A percentile compares a stretch with the other conserved stretches of the same genome.
These are phyloP conservation scores for Mechanitis messenoides DNA, from an alignment of 2,888 invertebrate species.

Conservation along the genomic window DNA sequence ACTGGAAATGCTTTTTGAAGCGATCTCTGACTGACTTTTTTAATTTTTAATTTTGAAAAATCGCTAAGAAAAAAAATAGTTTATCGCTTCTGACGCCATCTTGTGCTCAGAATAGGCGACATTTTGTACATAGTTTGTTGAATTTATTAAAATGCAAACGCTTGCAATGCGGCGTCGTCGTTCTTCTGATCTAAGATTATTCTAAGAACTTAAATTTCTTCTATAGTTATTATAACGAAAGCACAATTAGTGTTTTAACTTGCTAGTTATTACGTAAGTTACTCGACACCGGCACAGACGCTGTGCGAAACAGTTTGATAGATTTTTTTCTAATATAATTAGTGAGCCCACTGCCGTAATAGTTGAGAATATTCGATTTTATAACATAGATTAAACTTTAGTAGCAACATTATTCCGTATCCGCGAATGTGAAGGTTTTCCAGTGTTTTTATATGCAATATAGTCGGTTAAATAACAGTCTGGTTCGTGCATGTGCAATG, in stretches of 20 bases:
- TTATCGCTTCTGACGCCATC: neutral
- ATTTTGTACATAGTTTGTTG: constrained; percentile 31
- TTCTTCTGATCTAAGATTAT: constrained; percentile 31
- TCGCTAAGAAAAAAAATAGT: neutral
- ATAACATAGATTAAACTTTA: constrained; percentile 16
- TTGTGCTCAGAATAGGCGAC: constrained; percentile 1
- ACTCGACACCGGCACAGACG: constrained; percentile 22
- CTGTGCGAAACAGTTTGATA: constrained; percentile 18
- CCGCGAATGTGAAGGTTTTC: constrained; percentile 28
- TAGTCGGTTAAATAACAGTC: constrained; percentile 27
- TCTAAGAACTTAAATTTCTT: constrained; percentile 22
- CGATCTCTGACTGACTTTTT: neutral
- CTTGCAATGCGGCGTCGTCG: constrained; percentile 25
- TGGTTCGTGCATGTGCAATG: constrained; percentile 38
- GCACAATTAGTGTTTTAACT: constrained; percentile 34
- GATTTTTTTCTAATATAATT: constrained; percentile 22
- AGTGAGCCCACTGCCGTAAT: constrained; percentile 32
- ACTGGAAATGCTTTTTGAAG: neutral
- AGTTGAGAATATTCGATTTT: constrained; percentile 18
- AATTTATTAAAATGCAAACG: constrained; percentile 29
- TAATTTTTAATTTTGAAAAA: neutral
- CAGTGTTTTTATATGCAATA: constrained; percentile 38
- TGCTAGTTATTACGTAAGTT: constrained; percentile 28
- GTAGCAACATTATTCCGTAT: constrained; percentile 24
- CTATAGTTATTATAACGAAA: constrained; percentile 26